Evolutionary conservation across 2,797 vertebrate genomes (phyloP).

Genomic region (Macrochelys suwanniensis): DNA sequence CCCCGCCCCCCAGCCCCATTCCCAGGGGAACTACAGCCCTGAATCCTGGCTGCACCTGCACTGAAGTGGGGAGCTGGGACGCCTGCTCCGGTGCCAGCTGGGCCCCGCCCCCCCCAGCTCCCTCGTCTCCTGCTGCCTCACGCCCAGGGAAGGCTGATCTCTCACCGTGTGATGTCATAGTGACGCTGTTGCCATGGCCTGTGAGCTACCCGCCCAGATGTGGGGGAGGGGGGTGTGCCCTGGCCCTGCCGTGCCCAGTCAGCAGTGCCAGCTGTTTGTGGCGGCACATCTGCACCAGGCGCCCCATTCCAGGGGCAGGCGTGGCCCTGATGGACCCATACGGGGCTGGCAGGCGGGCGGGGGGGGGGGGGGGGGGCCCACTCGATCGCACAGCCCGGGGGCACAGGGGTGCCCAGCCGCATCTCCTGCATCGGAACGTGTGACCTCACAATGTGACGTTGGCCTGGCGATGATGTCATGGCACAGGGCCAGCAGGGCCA

Average conservation of each 20-base stretch:
- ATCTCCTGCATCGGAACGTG: neutral
- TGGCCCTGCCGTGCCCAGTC: neutral
- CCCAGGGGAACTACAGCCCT: neutral
- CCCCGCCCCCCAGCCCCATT: neutral
- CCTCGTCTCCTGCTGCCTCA: neutral
- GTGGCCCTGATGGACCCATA: neutral
- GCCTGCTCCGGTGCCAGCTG: neutral
- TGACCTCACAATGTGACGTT: neutral
- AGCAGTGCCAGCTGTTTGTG: neutral
- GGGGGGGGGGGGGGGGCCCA: too few species aligned
- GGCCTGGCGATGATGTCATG: neutral
- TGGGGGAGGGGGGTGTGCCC: neutral
- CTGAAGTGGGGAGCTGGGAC: neutral
- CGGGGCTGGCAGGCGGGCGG: too few species aligned
- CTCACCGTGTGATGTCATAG: neutral
- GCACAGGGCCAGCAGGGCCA: neutral
- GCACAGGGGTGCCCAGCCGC: neutral
- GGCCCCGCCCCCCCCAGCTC: too few species aligned
- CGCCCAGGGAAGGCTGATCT: too few species aligned
- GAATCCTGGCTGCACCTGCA: neutral
- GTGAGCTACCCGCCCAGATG: neutral
- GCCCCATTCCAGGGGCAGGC: neutral
- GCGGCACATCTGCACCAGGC: accelerated
- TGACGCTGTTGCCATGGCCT: neutral
- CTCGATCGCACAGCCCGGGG: neutral